Percentiles rank a stretch among this genome's conserved stretches.
These are phyloP conservation scores for Trachelus tabidus DNA, from an alignment of 2,888 invertebrate genomes.

Conservation along the genomic window DNA sequence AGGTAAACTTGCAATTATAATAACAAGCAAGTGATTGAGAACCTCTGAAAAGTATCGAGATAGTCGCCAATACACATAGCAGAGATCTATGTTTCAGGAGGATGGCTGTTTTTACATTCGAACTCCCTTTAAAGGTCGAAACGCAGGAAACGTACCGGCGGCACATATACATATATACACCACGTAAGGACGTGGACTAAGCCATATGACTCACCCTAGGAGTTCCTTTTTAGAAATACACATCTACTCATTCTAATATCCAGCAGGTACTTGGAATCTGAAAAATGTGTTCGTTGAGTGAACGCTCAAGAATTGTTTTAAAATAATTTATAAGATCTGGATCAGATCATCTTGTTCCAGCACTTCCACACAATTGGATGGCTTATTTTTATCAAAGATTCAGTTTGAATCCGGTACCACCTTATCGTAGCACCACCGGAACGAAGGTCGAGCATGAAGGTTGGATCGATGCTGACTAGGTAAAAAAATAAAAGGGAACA, in stretches of 20 bases:
- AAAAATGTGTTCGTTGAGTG: neutral
- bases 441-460: neutral
- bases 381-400: neutral
- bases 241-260: neutral
- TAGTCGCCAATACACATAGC: neutral
- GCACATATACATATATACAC: neutral
- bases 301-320: neutral
- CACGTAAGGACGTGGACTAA: neutral
- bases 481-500: conserved; percentile 7
- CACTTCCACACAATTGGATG: neutral
- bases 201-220: conserved; percentile 24
- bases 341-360: neutral
- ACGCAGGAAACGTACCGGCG: conserved; percentile 41
- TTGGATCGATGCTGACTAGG: neutral
- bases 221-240: conserved; percentile 7
- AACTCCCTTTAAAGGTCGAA: conserved; percentile 41
- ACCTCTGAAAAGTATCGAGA: neutral
- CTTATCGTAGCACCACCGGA: neutral
- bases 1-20: neutral
- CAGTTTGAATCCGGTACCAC: neutral
- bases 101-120: neutral
- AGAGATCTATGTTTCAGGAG: neutral
- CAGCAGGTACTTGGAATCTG: neutral
- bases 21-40: neutral
- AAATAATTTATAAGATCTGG: neutral